These are phyloP conservation scores for Galago senegalensis DNA, from an alignment of 2,797 vertebrate species.

Conservation along the genomic window DNA sequence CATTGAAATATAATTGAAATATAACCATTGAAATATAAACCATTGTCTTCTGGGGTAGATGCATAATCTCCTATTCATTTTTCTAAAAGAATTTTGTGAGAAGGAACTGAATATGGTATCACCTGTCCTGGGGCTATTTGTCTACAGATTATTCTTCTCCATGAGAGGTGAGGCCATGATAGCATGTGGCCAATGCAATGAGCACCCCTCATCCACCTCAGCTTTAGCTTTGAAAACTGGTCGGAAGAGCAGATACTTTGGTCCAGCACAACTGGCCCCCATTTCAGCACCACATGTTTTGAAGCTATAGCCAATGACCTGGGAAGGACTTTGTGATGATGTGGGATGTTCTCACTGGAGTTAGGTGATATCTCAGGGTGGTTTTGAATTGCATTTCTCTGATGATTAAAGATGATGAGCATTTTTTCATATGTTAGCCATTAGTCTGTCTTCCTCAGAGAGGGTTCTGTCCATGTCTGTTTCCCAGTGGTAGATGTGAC, in stretches of 20 bases:
- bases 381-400: no score
- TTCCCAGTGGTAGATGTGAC: no score
- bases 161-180: neutral
- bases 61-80: slow-evolving; percentile 28
- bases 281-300: neutral
- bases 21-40: neutral
- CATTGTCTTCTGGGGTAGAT: slow-evolving; percentile 41
- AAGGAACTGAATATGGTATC: slow-evolving; percentile 12
- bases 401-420: no score
- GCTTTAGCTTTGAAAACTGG: slow-evolving; percentile 36
- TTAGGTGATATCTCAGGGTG: no score
- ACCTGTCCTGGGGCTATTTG: neutral
- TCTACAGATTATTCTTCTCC: neutral
- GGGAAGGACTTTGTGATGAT: neutral
- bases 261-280: neutral
- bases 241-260: neutral
- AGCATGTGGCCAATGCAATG: neutral
- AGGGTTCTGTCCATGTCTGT: no score
- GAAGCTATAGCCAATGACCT: neutral
- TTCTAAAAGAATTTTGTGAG: neutral
- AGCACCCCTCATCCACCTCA: no score
- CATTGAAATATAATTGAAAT: neutral
- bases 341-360: no score
- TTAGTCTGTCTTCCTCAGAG: no score
- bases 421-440: no score